Conservation (phyloP, 2,888 invertebrate species). For the Synergus japonicus region DNA sequence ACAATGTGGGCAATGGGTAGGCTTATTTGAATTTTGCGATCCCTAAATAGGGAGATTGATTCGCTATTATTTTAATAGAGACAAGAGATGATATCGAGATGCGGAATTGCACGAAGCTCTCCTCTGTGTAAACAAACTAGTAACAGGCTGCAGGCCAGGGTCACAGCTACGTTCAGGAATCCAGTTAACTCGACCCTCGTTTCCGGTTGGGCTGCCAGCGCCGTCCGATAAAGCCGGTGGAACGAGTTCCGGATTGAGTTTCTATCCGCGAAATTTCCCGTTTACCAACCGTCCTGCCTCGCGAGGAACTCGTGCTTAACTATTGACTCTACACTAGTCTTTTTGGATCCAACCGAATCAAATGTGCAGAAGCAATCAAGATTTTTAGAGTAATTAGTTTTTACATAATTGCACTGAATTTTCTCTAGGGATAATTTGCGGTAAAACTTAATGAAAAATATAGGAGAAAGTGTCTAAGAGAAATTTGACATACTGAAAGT, state of each 20-base stretch:
- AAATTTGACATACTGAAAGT: not conserved
- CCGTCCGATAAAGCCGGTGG: slow-evolving; percentile 54
- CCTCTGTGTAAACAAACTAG: slow-evolving; percentile 35
- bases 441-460: too few relatives aligned
- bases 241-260: slow-evolving; percentile 56
- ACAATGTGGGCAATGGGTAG: not conserved
- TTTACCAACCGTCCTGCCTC: slow-evolving; percentile 35
- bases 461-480: too few relatives aligned
- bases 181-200: slow-evolving; percentile 52
- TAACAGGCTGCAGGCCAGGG: slow-evolving; percentile 28
- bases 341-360: not conserved
- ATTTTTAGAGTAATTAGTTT: not conserved
- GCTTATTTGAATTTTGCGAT: slow-evolving; percentile 11
- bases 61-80: slow-evolving; percentile 23
- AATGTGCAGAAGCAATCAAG: not conserved
- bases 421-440: too few relatives aligned
- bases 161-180: slow-evolving; percentile 52
- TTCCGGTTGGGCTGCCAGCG: slow-evolving; percentile 54
- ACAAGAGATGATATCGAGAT: slow-evolving; percentile 20
- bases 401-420: too few relatives aligned
- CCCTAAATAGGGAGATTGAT: slow-evolving; percentile 26
- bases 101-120: slow-evolving; percentile 23
- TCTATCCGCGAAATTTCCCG: slow-evolving; percentile 54
- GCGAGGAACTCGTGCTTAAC: slow-evolving; percentile 1
- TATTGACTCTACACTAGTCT: slow-evolving; percentile 3